Conservation (phyloP, 2,113 vertebrate species). For the Coptodon bakossiorum region DNA sequence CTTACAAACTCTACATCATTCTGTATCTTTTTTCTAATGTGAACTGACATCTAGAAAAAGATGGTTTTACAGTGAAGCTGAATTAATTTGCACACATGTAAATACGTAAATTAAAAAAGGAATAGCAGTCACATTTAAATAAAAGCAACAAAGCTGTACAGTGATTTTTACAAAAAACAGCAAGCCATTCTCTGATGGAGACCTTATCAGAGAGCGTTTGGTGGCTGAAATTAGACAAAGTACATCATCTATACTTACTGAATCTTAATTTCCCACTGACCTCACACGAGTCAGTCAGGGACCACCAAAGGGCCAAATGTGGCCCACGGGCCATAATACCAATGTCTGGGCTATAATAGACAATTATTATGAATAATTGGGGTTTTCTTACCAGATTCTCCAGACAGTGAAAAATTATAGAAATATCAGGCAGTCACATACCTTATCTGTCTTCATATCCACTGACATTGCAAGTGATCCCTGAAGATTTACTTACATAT, state of each 20-base stretch:
- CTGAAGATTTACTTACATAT: neutral
- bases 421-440: neutral
- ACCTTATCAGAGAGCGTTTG: neutral
- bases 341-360: neutral
- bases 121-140: neutral
- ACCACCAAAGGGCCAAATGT: neutral
- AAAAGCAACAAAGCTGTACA: neutral
- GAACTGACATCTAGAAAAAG: neutral
- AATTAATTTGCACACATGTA: neutral
- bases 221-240: neutral
- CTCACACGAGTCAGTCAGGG: neutral
- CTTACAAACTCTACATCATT: neutral
- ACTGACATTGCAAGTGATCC: neutral
- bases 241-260: neutral
- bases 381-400: slow-evolving; percentile 7
- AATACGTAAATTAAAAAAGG: neutral
- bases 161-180: neutral
- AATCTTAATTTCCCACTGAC: neutral
- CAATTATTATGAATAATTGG: slow-evolving; percentile 1
- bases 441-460: neutral
- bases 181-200: neutral
- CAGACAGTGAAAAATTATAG: neutral
- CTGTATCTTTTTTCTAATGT: neutral
- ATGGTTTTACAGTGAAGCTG: neutral
- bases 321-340: neutral